Evolutionary conservation across 2,888 invertebrate genomes (phyloP).

Genomic region (Bellardia bayeri): DNA sequence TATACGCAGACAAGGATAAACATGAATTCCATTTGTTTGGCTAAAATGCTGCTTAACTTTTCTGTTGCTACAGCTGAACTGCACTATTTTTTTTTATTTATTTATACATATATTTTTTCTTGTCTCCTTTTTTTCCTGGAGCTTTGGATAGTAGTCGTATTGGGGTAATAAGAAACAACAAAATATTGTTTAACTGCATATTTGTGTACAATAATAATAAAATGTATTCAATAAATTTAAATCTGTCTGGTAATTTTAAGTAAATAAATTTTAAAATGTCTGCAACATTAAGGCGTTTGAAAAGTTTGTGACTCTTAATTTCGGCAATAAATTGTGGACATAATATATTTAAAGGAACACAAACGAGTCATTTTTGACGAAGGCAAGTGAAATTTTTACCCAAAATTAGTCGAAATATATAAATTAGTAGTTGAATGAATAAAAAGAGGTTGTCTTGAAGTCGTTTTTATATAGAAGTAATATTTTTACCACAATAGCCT

Average conservation of each 20-base stretch:
- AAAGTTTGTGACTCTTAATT: slow-evolving; percentile 48
- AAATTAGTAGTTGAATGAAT: neutral
- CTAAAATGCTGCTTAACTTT: slow-evolving; percentile 49
- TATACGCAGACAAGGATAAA: slow-evolving; percentile 51
- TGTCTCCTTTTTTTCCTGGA: slow-evolving; percentile 18
- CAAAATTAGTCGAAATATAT: neutral
- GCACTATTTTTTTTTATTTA: neutral
- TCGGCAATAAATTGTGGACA: slow-evolving; percentile 33
- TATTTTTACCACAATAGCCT: no score
- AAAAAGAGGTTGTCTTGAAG: neutral
- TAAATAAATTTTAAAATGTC: slow-evolving; percentile 58
- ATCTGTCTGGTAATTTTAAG: slow-evolving; percentile 64
- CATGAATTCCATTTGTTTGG: slow-evolving; percentile 49
- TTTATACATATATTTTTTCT: neutral
- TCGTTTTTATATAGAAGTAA: no score
- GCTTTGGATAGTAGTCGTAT: slow-evolving; percentile 20
- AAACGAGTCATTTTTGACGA: neutral
- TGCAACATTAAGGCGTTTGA: slow-evolving; percentile 51
- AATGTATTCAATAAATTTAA: slow-evolving; percentile 61
- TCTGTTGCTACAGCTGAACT: slow-evolving; percentile 39
- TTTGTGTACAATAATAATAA: slow-evolving; percentile 54
- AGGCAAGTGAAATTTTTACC: neutral
- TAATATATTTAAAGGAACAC: neutral
- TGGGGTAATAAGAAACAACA: neutral
- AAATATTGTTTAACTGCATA: slow-evolving; percentile 65